Conservation (phyloP, 1,140 invertebrate species). For the Drosophila orosa region DNA sequence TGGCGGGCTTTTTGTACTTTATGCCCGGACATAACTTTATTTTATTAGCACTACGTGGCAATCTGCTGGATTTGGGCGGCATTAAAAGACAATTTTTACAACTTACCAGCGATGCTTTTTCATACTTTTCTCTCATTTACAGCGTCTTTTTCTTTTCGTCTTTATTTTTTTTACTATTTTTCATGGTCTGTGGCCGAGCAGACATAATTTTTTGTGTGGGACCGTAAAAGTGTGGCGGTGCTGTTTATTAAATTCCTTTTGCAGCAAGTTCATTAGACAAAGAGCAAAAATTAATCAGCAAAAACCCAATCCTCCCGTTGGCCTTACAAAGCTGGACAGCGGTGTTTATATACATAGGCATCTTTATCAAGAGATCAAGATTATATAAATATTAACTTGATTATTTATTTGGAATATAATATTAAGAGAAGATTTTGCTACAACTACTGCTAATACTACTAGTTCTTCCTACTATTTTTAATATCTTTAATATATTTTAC, state of each 20-base stretch:
- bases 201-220: slow-evolving; percentile 64
- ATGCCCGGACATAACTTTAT: slow-evolving; percentile 78
- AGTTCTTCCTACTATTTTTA: not conserved
- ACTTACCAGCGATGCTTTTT: slow-evolving; percentile 77
- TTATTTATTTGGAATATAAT: not conserved
- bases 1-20: slow-evolving; percentile 57
- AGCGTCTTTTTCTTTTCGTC: slow-evolving; percentile 5
- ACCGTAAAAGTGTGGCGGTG: slow-evolving; percentile 59
- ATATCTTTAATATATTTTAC: not conserved
- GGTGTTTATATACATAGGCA: slow-evolving; percentile 30
- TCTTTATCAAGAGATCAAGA: not conserved
- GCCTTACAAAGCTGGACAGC: slow-evolving; percentile 36
- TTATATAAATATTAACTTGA: not conserved
- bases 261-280: slow-evolving; percentile 78
- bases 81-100: slow-evolving; percentile 84
- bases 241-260: slow-evolving; percentile 78
- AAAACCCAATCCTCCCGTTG: slow-evolving; percentile 12
- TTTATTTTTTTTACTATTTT: slow-evolving; percentile 55
- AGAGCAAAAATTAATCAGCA: slow-evolving; percentile 75
- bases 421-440: not conserved
- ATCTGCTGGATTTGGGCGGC: slow-evolving; percentile 82
- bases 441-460: not conserved
- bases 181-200: slow-evolving; percentile 39
- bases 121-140: slow-evolving; percentile 50
- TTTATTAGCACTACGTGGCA: slow-evolving; percentile 83